Evolutionary conservation across 2,113 vertebrate species (phyloP).

Genomic region (Nannospalax galili): DNA sequence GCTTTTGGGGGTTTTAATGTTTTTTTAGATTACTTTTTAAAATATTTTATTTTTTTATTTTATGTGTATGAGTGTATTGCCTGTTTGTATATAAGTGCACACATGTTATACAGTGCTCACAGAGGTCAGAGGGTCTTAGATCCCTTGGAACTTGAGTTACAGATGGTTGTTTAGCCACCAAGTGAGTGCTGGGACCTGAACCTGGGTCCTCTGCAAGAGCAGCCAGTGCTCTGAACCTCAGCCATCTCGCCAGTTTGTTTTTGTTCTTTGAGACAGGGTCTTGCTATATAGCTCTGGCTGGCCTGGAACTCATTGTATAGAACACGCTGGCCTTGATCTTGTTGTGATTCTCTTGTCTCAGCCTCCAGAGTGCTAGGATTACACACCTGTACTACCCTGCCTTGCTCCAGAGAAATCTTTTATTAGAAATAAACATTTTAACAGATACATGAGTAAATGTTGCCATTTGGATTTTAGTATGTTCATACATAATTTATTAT

Average conservation of each 20-base stretch:
- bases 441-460: background rate
- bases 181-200: too few relatives aligned
- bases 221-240: too few relatives aligned
- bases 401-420: background rate
- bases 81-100: too few relatives aligned
- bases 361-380: background rate
- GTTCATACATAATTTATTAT: background rate
- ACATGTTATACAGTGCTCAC: too few relatives aligned
- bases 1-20: too few relatives aligned
- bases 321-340: background rate
- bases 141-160: too few relatives aligned
- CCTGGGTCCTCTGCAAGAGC: too few relatives aligned
- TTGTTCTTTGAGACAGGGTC: background rate
- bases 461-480: background rate
- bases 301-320: background rate
- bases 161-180: too few relatives aligned
- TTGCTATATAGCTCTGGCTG: background rate
- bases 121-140: too few relatives aligned
- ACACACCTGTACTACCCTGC: background rate
- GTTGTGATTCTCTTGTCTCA: background rate
- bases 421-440: background rate
- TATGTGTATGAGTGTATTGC: too few relatives aligned
- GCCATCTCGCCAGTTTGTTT: background rate
- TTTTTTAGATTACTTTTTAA: too few relatives aligned
- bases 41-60: too few relatives aligned